Conservation (phyloP, 2,888 invertebrate genomes). For the Torymus texanus region DNA sequence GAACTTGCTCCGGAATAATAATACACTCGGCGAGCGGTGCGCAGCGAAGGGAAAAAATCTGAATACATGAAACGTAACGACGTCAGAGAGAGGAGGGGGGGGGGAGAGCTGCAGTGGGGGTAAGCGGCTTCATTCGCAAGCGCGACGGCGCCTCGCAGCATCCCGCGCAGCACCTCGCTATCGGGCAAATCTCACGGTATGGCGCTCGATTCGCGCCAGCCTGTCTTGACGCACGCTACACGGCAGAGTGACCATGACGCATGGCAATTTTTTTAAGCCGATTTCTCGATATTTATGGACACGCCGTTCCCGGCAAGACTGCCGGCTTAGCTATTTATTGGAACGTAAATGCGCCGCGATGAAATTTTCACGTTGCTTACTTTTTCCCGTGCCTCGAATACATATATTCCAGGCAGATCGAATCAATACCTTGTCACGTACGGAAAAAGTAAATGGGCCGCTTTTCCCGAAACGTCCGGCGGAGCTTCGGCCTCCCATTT, state of each 20-base stretch:
- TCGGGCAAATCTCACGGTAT: not conserved
- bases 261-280: slow-evolving; percentile 1
- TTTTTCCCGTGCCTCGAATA: slow-evolving; percentile 4
- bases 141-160: slow-evolving; percentile 55
- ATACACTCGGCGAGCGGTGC: slow-evolving; percentile 67
- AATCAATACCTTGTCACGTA: no score
- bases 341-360: not conserved
- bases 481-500: no score
- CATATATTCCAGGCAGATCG: no score
- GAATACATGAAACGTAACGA: slow-evolving; percentile 74
- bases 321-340: not conserved
- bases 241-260: no score
- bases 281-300: slow-evolving; percentile 1
- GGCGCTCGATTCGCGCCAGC: no score
- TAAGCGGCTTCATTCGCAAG: slow-evolving; percentile 61
- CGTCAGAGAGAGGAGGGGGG: slow-evolving; percentile 53
- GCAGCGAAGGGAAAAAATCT: slow-evolving; percentile 70
- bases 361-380: not conserved
- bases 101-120: slow-evolving; percentile 51
- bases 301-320: not conserved
- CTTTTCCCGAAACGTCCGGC: no score
- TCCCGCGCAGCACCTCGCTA: not conserved
- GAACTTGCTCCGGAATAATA: slow-evolving; percentile 74
- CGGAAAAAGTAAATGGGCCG: no score
- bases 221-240: no score